A percentile compares a stretch with the other conserved stretches of the same genome.
phyloP scores from a whole-genome alignment of 2,113 vertebrate species.

The Lycocorax pyrrhopterus region DNA sequence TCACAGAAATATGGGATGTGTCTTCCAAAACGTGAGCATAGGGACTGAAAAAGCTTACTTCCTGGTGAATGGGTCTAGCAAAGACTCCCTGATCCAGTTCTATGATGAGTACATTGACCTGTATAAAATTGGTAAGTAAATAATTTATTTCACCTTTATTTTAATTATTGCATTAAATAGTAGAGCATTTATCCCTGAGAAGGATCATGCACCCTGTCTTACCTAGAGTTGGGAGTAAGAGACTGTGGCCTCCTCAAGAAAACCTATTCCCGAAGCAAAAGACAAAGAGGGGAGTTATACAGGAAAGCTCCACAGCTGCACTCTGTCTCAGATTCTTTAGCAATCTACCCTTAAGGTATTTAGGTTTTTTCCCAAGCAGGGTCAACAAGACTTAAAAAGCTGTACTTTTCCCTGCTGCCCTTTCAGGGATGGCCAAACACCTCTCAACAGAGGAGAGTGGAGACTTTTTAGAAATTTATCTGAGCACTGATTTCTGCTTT shows the following conservation, averaged over 20 bases:
- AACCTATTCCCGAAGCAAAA: background rate
- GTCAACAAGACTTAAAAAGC: background rate
- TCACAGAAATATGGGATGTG: slow-evolving; percentile 35
- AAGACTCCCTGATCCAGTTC: background rate
- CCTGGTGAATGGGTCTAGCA: slow-evolving; percentile 47
- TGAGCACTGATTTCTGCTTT: background rate
- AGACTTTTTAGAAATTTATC: background rate
- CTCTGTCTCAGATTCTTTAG: background rate
- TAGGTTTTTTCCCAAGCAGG: background rate
- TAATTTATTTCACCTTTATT: background rate
- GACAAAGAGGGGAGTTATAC: background rate
- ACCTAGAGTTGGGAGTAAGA: background rate
- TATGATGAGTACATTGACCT: background rate
- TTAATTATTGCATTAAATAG: background rate
- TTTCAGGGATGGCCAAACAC: background rate
- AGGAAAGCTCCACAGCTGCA: background rate
- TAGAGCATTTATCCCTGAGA: background rate
- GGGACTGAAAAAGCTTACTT: background rate
- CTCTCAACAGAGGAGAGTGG: background rate
- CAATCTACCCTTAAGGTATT: background rate
- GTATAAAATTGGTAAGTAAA: slow-evolving; percentile 26
- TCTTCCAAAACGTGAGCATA: background rate
- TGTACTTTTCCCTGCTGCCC: background rate
- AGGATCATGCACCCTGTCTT: background rate
- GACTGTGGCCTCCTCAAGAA: background rate